A percentile compares a stretch with the other conserved stretches of the same genome.
Evolutionary conservation across 2,797 vertebrate genomes (phyloP).

Genomic region (Syndactyla subalaris): DNA sequence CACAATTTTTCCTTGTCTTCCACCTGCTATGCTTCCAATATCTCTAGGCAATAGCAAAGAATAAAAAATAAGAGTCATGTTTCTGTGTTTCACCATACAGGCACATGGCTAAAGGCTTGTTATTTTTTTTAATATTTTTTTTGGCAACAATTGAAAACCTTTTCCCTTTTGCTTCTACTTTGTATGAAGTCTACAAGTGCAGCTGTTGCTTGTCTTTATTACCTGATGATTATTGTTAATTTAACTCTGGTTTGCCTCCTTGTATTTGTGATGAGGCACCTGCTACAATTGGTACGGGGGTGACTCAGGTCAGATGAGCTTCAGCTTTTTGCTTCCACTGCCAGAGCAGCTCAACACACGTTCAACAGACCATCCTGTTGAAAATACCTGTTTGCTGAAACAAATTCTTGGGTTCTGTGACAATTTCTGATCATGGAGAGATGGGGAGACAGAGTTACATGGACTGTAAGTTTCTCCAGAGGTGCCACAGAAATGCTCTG

Average conservation of each 20-base stretch:
- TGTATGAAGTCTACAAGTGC: neutral
- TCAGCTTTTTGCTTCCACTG: neutral
- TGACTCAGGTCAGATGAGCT: neutral
- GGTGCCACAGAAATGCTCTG: neutral
- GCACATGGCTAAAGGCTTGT: rapidly evolving
- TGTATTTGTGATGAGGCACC: neutral
- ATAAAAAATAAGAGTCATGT: neutral
- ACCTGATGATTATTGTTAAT: neutral
- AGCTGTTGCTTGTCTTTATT: neutral
- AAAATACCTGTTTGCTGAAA: neutral
- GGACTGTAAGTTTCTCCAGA: neutral
- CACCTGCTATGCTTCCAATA: neutral
- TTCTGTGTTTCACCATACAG: neutral
- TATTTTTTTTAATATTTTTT: neutral
- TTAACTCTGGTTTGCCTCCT: neutral
- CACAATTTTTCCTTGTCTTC: neutral
- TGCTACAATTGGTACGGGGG: rapidly evolving
- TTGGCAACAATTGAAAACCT: neutral
- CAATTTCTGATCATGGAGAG: neutral
- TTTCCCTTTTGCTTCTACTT: neutral
- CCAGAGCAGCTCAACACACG: neutral
- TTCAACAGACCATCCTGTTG: neutral
- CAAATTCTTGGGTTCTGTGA: neutral
- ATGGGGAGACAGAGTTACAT: neutral
- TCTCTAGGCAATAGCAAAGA: neutral